These are phyloP conservation scores for Agrypnia vestita DNA, from an alignment of 1,140 invertebrate genomes.

Conservation along the genomic window DNA sequence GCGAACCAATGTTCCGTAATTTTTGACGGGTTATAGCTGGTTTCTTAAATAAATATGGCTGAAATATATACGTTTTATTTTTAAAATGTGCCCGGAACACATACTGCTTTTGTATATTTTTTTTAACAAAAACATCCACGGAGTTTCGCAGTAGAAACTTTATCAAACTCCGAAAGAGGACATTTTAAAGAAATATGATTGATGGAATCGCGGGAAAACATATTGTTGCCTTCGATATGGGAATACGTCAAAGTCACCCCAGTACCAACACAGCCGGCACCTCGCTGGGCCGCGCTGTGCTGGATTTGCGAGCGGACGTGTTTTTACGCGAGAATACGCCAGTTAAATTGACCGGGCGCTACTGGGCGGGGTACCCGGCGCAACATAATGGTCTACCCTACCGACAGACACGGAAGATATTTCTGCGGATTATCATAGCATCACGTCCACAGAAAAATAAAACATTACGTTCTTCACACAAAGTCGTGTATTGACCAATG, in stretches of 20 bases:
- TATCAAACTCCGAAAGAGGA: not conserved
- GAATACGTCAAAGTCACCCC: slow-evolving; percentile 32
- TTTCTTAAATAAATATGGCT: too few relatives aligned
- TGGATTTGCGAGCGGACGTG: slow-evolving; percentile 48
- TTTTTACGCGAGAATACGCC: slow-evolving; percentile 26
- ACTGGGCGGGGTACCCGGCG: not conserved
- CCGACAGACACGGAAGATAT: not conserved
- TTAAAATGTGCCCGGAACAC: too few relatives aligned
- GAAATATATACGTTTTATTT: too few relatives aligned
- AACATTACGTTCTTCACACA: too few relatives aligned
- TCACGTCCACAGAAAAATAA: not conserved
- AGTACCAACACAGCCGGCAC: slow-evolving; percentile 5
- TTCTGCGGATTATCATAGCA: not conserved
- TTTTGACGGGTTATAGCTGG: too few relatives aligned
- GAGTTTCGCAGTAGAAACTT: too few relatives aligned
- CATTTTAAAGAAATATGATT: slow-evolving; percentile 28
- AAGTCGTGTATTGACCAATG: too few relatives aligned
- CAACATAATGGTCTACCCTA: too few relatives aligned
- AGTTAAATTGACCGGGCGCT: slow-evolving; percentile 54
- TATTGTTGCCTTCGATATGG: slow-evolving; percentile 36
- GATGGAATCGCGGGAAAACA: slow-evolving; percentile 23
- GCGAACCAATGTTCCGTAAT: too few relatives aligned
- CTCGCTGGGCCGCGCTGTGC: not conserved
- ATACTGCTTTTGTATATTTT: too few relatives aligned
- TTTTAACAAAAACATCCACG: too few relatives aligned